Percentiles rank a stretch among this genome's conserved stretches.
Conservation (phyloP, 2,888 invertebrate species). For the Oscheius sp. region DNA sequence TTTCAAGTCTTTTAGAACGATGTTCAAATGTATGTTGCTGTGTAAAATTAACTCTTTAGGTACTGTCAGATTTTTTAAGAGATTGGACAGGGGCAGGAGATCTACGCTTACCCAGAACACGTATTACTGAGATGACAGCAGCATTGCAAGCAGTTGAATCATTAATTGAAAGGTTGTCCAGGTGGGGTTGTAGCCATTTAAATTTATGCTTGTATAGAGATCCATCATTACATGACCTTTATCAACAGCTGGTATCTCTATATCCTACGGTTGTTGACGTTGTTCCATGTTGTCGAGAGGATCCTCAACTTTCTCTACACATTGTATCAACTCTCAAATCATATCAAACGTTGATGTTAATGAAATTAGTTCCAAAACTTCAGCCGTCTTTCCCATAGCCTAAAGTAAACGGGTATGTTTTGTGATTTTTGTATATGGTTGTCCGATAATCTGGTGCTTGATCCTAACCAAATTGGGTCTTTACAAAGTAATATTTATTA, state of each 20-base stretch:
- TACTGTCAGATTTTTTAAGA: slow-evolving; percentile 13
- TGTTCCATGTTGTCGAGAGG: slow-evolving; percentile 61
- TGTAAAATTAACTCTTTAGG: not conserved
- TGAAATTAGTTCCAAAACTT: slow-evolving; percentile 52
- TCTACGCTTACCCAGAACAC: slow-evolving; percentile 56
- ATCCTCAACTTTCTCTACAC: slow-evolving; percentile 58
- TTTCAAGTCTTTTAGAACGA: slow-evolving; percentile 47
- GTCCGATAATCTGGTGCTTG: slow-evolving; percentile 8
- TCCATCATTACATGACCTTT: slow-evolving; percentile 41
- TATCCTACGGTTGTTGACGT: slow-evolving; percentile 63
- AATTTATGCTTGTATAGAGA: slow-evolving; percentile 6
- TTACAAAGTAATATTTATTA: no score
- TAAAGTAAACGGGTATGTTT: slow-evolving; percentile 8
- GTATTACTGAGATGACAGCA: slow-evolving; percentile 61
- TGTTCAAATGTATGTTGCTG: slow-evolving; percentile 38
- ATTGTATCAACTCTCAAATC: slow-evolving; percentile 63
- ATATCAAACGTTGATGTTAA: slow-evolving; percentile 65
- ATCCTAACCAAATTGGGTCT: not conserved
- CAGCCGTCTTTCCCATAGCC: slow-evolving; percentile 5
- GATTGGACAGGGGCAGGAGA: slow-evolving; percentile 63
- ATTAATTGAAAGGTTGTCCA: slow-evolving; percentile 62
- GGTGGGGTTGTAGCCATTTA: slow-evolving; percentile 21
- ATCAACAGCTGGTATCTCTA: slow-evolving; percentile 57
- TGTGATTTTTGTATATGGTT: slow-evolving; percentile 24
- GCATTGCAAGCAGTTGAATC: slow-evolving; percentile 65